Base-by-base conservation (phyloP, 2,797 vertebrate genomes). In the Antennarius maculatus region DNA sequence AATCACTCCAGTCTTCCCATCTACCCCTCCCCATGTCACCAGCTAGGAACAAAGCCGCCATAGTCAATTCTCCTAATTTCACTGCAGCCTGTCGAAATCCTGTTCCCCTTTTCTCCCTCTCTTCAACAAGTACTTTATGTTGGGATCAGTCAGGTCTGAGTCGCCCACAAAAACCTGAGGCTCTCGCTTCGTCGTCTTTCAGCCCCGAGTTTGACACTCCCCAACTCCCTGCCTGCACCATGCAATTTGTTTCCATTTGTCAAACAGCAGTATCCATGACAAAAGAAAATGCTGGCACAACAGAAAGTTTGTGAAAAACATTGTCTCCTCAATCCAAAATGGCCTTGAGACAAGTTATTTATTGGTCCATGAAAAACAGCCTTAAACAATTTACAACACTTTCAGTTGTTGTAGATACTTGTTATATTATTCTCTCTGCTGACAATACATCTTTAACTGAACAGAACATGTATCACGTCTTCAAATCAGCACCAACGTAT, bases 1-100 rank as follows among this genome's bases (percentile, higher is more conserved):
- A 90, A 74, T 83, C 55, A 57, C 86, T 84, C 69, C 49, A 86
- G 85, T 75, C 87, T 66, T 76, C 79, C 85, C 83, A 69, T 74
- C 82, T 54, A 80, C 79, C 81, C 72, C 84, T 71, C 86, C 78
- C 79, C 86, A 81, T 89, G 90, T 91, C 91, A 88, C 83, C 90
- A 89, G 76, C 81, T 66, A 77, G 81, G 92, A 93, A 94, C 91
- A 93, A 94, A 94, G 91, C 85, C 82, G 85, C 90, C 91, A 92
- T 88, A 91, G 90, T 93, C 88, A 90, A 91, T 92, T 91, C 88
- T 85, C 87, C 88, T 92, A 92, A 94, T 93, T 93, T 92, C 89
- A 89, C 88, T 85, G 84, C 91, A 89, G 87, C 91, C 89, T 93
- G 92, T 92, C 89, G 85, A 90, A 92, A 92, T 87, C 83, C 87